Evolutionary conservation across 2,113 vertebrate genomes (phyloP).

Genomic region (cattle (Bos taurus)): ARS-UCD2.0 NC_037331.1:83426001-83426500

Average conservation of each 20-base stretch:
- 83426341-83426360: neutral
- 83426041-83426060: neutral
- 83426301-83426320: neutral
- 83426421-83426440: neutral
- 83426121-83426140: neutral
- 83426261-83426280: neutral
- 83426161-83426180: neutral
- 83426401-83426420: neutral
- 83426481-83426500: neutral
- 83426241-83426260: neutral
- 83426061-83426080: neutral
- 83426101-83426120: neutral
- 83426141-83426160: neutral
- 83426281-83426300: neutral
- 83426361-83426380: neutral
- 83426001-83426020: neutral
- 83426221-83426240: neutral
- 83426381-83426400: neutral
- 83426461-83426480: neutral
- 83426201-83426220: neutral
- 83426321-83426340: neutral
- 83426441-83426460: neutral
- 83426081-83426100: neutral
- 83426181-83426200: neutral
- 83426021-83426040: neutral